A percentile compares a stretch with the other conserved stretches of the same genome.
Conservation (phyloP, 2,797 vertebrate genomes). For the Parauchenoglanis ngamensis region DNA sequence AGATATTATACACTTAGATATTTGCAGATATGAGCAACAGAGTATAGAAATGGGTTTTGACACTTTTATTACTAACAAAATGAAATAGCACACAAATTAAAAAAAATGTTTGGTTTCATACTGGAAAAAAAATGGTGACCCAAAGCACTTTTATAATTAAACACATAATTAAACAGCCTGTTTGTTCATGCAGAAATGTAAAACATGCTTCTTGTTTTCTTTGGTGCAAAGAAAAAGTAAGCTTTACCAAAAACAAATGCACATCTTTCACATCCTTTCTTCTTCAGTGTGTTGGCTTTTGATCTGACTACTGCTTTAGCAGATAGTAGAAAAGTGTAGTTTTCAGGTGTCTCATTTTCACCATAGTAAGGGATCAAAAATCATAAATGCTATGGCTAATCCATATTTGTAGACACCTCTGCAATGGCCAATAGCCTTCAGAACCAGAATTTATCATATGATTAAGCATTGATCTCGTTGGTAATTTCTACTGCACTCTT, state of each 20-base stretch:
- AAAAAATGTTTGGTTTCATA: background rate
- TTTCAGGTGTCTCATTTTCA: background rate
- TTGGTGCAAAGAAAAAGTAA: background rate
- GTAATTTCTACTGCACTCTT: background rate
- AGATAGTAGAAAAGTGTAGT: background rate
- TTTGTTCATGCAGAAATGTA: background rate
- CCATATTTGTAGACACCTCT: background rate
- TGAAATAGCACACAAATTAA: background rate
- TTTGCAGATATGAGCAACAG: background rate
- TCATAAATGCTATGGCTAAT: background rate
- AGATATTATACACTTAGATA: background rate
- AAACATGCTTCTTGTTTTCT: background rate
- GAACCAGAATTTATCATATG: background rate
- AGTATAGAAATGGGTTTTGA: background rate
- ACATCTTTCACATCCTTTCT: background rate
- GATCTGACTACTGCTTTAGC: background rate
- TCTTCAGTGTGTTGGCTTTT: background rate
- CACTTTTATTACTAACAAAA: background rate
- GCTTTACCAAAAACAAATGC: background rate
- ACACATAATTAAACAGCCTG: background rate
- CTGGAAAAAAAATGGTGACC: background rate
- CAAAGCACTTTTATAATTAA: background rate
- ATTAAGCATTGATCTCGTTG: background rate
- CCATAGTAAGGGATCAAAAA: background rate
- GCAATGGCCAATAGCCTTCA: background rate